Evolutionary conservation across 2,888 invertebrate species (phyloP).

Genomic region (Amphipoea oculea): DNA sequence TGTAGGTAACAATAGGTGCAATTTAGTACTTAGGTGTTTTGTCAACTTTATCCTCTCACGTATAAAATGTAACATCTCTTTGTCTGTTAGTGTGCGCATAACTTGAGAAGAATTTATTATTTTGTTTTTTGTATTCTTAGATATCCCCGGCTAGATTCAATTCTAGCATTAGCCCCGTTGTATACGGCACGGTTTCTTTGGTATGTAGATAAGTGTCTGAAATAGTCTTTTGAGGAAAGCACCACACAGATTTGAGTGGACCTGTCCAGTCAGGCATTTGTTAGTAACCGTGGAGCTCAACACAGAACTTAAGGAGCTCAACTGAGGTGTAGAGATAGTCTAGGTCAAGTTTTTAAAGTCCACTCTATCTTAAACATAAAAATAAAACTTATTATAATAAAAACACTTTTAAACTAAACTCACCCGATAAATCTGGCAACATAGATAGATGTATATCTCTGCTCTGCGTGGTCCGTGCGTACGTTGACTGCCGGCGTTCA

Average conservation of each 20-base stretch:
- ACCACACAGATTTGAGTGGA: too few species aligned
- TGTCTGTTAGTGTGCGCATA: not conserved
- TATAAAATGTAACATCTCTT: not conserved
- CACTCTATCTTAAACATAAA: not conserved
- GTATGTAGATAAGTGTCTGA: too few species aligned
- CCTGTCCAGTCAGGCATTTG: too few species aligned
- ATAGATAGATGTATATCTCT: conserved; percentile 94
- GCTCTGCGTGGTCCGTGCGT: conserved; percentile 91
- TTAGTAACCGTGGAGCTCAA: not conserved
- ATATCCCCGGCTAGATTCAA: too few species aligned
- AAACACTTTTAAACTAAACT: conserved; percentile 30
- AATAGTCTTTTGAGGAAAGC: too few species aligned
- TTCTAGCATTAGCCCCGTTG: too few species aligned
- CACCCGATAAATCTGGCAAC: conserved; percentile 95
- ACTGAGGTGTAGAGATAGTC: not conserved
- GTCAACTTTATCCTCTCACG: not conserved
- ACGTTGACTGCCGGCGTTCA: conserved; percentile 91
- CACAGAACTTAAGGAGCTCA: not conserved
- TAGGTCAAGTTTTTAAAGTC: too few species aligned
- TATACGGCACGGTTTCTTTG: too few species aligned
- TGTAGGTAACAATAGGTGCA: not conserved
- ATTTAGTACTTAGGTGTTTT: not conserved
- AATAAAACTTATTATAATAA: not conserved
- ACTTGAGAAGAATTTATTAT: not conserved
- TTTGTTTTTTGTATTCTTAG: not conserved